A percentile compares a stretch with the other conserved stretches of the same genome.
These are phyloP conservation scores for Pitta sordida DNA, from an alignment of 2,113 vertebrate species.

Conservation along the genomic window DNA sequence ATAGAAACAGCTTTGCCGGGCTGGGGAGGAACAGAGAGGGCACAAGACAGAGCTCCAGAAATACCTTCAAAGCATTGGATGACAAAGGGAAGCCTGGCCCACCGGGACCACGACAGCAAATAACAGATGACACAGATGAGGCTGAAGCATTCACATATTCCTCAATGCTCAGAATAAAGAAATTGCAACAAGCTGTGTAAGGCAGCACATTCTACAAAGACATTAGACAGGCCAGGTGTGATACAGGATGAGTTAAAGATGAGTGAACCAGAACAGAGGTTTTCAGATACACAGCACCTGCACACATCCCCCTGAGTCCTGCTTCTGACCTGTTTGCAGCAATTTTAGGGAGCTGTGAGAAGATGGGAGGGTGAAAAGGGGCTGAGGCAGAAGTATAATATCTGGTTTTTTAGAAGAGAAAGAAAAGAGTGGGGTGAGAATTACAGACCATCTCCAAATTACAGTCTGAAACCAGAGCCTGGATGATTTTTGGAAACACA, in stretches of 20 bases:
- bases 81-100: constrained; percentile 18
- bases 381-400: neutral
- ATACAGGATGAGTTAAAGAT: neutral
- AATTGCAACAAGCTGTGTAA: neutral
- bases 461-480: neutral
- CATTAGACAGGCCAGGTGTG: neutral
- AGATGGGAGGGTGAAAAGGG: neutral
- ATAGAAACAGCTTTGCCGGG: neutral
- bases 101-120: neutral
- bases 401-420: neutral
- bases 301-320: neutral
- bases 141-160: neutral
- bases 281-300: neutral
- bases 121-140: neutral
- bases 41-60: constrained; percentile 5
- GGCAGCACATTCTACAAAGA: neutral
- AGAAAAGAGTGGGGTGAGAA: neutral
- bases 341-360: neutral
- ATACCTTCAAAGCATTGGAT: constrained; percentile 29
- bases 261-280: neutral
- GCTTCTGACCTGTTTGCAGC: neutral
- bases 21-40: neutral
- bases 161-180: neutral
- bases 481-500: neutral
- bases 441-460: neutral